Evolutionary conservation across 2,113 vertebrate genomes (phyloP), one percentile per base, ranked within the genome.

Genomic region (Alaudala cheleensis): DNA sequence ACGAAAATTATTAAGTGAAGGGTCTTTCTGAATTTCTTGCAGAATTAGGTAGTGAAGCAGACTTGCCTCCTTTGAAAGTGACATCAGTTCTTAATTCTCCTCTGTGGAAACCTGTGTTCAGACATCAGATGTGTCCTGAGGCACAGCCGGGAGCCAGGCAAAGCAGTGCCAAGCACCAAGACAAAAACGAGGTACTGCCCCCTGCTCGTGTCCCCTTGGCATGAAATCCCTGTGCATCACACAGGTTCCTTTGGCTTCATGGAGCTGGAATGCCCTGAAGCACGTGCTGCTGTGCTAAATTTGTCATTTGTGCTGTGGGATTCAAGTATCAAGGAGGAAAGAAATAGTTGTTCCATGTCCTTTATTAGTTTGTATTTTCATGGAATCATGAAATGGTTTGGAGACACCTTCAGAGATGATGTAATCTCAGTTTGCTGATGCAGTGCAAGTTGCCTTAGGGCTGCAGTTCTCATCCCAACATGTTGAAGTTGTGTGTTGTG

Each of bases 61-160:
- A 99, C 34, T 96, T 99, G 71, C 97, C 98, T 54, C 94, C 98
- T 19, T 95, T 98, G 80, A 98, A 99, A 97, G 97, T 99, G 94
- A 95, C 98, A 14, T 98, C 98, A 37, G 98, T 99, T 96, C 98
- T 99, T 83, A 98, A 97, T 65, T 99, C 99, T 40, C 98, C 98
- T 25, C 96, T 99, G 45, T 99, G 99, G 99, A 99, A 99, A 96
- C 98, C 98, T 45, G 98, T 99, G 93, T 99, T 99, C 96, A 98
- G 98, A 88, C 99, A 99, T 50, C 99, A 99, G 22, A 95, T 98
- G 82, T 97, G 96, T 95, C 97, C 98, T 80, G 97, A 97, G 80
- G 76, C 77, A 23, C 86, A 74, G 39, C 87, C 7, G 1, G 95
- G 82, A 96, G 74, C 92, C 78, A 86, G 69, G 54, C 86, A 94